These are phyloP conservation scores for Papilio polyxenes DNA, from an alignment of 1,140 invertebrate species.

Conservation along the genomic window DNA sequence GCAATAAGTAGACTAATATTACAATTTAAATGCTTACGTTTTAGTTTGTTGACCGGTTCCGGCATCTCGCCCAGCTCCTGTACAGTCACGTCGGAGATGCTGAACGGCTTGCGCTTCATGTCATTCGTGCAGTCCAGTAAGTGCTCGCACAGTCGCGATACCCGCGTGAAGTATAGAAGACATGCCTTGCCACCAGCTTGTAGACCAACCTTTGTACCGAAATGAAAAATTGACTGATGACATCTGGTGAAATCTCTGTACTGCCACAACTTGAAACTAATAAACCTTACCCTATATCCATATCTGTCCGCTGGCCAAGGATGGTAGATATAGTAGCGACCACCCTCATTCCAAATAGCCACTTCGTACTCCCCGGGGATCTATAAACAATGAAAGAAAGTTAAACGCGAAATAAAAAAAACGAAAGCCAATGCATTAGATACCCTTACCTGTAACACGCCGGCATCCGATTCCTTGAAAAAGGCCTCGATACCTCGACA, in stretches of 20 bases:
- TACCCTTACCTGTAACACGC: constrained; percentile 63
- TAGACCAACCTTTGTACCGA: constrained; percentile 59
- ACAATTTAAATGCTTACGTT: constrained; percentile 59
- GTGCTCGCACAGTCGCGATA: constrained; percentile 64
- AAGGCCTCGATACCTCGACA: constrained; percentile 66
- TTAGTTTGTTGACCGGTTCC: constrained; percentile 76
- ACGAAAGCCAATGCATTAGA: no score
- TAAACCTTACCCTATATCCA: constrained; percentile 59
- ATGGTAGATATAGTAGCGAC: constrained; percentile 69
- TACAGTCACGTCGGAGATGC: constrained; percentile 74
- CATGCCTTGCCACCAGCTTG: constrained; percentile 70
- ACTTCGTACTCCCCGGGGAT: constrained; percentile 70
- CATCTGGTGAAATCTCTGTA: background rate
- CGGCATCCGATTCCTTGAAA: constrained; percentile 69
- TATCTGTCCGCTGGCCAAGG: constrained; percentile 72
- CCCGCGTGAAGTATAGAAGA: constrained; percentile 60
- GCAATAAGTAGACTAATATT: background rate
- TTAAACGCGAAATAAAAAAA: no score
- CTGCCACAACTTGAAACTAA: constrained; percentile 1
- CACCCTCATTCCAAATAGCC: constrained; percentile 71
- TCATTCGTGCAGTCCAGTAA: constrained; percentile 70
- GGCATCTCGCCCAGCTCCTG: constrained; percentile 71
- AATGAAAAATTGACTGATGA: background rate
- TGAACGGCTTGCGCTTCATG: constrained; percentile 72
- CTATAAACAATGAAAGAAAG: constrained; percentile 42